These are phyloP conservation scores for Plagodis dolabraria DNA, from an alignment of 2,888 invertebrate species.

Conservation along the genomic window DNA sequence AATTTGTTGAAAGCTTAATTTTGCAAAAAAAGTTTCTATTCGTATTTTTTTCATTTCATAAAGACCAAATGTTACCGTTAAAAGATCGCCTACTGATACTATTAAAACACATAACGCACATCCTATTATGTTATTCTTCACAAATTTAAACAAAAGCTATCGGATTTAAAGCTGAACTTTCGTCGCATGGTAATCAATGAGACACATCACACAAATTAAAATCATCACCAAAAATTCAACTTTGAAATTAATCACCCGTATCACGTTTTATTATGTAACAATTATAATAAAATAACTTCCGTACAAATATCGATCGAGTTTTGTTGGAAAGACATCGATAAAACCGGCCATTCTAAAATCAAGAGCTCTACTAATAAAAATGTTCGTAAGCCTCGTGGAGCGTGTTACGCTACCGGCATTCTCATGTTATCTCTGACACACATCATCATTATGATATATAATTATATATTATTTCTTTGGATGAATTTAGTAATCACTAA, in stretches of 20 bases:
- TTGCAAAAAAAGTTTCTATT: no score
- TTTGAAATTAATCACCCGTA: neutral
- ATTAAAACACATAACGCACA: no score
- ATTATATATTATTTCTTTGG: neutral
- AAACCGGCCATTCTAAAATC: constrained; percentile 32
- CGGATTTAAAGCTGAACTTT: no score
- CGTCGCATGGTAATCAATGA: no score
- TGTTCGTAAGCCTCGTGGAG: constrained; percentile 5
- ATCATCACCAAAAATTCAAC: constrained; percentile 2
- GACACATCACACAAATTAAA: no score
- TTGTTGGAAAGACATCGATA: constrained; percentile 31
- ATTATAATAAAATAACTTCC: constrained; percentile 9
- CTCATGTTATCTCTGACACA: constrained; percentile 28
- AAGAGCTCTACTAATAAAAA: constrained; percentile 13
- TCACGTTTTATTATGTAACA: no score
- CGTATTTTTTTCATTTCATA: no score
- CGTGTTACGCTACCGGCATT: constrained; percentile 19
- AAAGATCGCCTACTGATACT: no score
- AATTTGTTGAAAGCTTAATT: no score
- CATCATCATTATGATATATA: constrained; percentile 10
- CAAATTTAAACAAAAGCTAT: neutral
- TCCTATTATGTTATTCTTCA: neutral
- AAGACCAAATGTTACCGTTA: no score
- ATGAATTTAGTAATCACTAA: neutral
- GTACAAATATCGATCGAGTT: constrained; percentile 33